Conservation (phyloP, 2,113 vertebrate species). For the Xenopus laevis region DNA sequence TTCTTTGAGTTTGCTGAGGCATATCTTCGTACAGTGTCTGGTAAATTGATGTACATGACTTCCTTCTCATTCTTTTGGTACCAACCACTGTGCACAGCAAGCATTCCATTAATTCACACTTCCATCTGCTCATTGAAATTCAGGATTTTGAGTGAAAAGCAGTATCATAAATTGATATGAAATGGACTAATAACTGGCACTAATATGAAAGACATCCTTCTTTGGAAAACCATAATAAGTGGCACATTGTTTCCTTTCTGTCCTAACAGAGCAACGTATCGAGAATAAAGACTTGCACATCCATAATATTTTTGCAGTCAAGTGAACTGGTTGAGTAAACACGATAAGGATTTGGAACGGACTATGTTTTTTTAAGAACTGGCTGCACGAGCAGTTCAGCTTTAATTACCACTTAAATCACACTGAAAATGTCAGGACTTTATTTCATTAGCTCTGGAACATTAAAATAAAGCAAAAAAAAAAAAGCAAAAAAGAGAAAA, state of each 20-base stretch:
- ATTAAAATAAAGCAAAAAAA: conserved; percentile 47
- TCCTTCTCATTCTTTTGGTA: conserved; percentile 50
- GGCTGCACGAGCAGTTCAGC: conserved; percentile 47
- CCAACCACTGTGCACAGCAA: conserved; percentile 62
- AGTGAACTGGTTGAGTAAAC: conserved; percentile 7
- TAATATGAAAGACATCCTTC: conserved; percentile 55
- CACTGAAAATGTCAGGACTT: conserved; percentile 55
- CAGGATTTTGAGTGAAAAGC: conserved; percentile 58
- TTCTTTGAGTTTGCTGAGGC: conserved; percentile 26
- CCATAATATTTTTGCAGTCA: conserved; percentile 36
- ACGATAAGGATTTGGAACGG: conserved; percentile 47
- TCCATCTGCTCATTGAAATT: conserved; percentile 64
- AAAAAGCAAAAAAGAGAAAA: neutral
- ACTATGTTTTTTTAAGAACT: conserved; percentile 43
- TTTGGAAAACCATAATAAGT: conserved; percentile 52
- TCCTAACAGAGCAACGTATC: conserved; percentile 47
- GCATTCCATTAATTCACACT: conserved; percentile 69
- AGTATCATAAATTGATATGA: conserved; percentile 55
- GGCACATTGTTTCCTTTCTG: conserved; percentile 24
- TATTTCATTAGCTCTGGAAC: conserved; percentile 51
- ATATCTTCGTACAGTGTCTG: conserved; percentile 50
- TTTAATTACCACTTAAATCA: conserved; percentile 60
- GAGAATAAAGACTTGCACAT: conserved; percentile 58
- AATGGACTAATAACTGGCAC: conserved; percentile 52
- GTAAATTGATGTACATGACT: conserved; percentile 56